Percentiles rank a stretch among this genome's conserved stretches.
Conservation (phyloP, 2,888 invertebrate genomes). For the Calliphora vomitoria region DNA sequence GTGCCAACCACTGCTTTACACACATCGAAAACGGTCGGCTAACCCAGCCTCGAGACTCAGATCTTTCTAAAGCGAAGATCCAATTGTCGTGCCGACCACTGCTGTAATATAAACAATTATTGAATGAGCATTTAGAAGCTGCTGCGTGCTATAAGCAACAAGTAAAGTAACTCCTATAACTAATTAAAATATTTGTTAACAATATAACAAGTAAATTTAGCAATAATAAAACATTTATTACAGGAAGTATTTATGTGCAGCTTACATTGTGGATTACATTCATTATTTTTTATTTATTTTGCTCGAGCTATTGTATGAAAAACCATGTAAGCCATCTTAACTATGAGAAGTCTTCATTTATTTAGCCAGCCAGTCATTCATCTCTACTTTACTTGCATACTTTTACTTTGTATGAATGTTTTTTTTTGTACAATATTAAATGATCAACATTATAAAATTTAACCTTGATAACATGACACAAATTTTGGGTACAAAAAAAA, state of each 20-base stretch:
- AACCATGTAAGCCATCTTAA: neutral
- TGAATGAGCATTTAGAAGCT: too few species aligned
- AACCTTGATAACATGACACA: slow-evolving; percentile 63
- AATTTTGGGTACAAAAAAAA: slow-evolving; percentile 33
- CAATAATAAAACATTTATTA: neutral
- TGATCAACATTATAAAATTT: slow-evolving; percentile 39
- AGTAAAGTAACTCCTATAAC: too few species aligned
- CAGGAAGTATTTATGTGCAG: slow-evolving; percentile 7
- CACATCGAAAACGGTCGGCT: too few species aligned
- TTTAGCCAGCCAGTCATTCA: neutral
- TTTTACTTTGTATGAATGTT: slow-evolving; percentile 36
- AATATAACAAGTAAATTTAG: neutral
- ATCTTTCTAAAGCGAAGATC: too few species aligned
- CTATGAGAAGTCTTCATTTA: neutral
- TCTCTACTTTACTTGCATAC: neutral
- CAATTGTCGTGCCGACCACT: too few species aligned
- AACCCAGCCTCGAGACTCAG: too few species aligned
- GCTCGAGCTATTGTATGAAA: neutral
- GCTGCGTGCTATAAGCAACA: too few species aligned
- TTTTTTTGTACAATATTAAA: slow-evolving; percentile 39
- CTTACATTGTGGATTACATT: neutral
- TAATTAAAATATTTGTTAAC: too few species aligned
- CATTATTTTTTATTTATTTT: neutral
- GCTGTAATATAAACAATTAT: too few species aligned
- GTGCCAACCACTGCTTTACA: too few species aligned